Evolutionary conservation across 2,797 vertebrate species (phyloP).

Genomic region (Hippocampus kuda): DNA sequence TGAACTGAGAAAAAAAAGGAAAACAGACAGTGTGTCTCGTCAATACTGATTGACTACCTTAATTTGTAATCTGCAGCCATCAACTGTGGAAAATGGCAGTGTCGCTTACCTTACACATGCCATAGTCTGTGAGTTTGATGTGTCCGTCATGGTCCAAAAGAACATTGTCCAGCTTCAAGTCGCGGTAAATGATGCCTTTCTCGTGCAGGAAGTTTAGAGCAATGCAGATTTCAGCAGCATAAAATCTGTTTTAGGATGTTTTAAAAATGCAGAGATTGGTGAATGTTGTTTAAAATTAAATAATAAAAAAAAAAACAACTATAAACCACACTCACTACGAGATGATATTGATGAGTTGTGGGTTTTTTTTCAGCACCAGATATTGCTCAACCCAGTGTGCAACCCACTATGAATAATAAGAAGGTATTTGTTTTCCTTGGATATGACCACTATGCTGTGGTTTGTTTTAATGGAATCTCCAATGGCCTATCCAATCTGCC

Average conservation of each 20-base stretch:
- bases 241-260: conserved; percentile 72
- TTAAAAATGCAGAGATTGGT: neutral
- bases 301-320: neutral
- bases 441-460: neutral
- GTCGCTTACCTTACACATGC: conserved; percentile 89
- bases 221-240: conserved; percentile 95
- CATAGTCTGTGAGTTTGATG: conserved; percentile 96
- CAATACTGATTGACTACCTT: conserved; percentile 20
- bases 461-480: neutral
- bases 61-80: conserved; percentile 12
- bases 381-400: neutral
- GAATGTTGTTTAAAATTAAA: neutral
- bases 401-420: neutral
- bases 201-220: conserved; percentile 97
- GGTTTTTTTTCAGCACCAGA: neutral
- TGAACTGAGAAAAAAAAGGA: neutral
- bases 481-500: neutral
- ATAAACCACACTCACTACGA: neutral
- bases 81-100: neutral
- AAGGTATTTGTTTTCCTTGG: neutral
- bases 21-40: conserved; percentile 4
- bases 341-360: neutral
- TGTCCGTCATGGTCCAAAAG: conserved; percentile 92
- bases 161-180: conserved; percentile 96
- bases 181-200: conserved; percentile 93